Conservation (phyloP, 2,797 vertebrate species). For the Coilia nasus region DNA sequence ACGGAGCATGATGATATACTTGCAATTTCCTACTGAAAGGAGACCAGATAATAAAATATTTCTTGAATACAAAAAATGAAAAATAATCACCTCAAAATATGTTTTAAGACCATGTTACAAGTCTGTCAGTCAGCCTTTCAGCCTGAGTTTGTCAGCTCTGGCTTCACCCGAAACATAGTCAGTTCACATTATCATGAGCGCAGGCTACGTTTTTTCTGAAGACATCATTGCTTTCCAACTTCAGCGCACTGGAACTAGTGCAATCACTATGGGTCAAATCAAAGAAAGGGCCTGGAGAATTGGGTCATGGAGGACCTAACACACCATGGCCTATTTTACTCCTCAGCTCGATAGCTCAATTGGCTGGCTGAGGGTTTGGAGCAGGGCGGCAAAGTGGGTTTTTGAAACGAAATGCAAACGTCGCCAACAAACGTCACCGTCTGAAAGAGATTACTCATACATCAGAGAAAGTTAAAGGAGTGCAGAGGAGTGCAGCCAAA, state of each 20-base stretch:
- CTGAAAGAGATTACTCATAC: background rate
- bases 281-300: conserved; percentile 42
- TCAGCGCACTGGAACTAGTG: conserved; percentile 31
- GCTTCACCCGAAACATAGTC: background rate
- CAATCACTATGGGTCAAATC: conserved; percentile 40
- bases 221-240: conserved; percentile 6
- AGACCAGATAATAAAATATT: background rate
- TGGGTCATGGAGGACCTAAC: conserved; percentile 47
- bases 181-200: conserved; percentile 17
- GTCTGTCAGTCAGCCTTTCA: background rate
- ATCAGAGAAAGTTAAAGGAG: background rate
- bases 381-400: conserved; percentile 28
- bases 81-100: background rate
- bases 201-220: background rate
- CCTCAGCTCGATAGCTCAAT: conserved; percentile 28
- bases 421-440: background rate
- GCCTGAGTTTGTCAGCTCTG: background rate
- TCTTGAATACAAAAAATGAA: background rate
- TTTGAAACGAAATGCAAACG: conserved; percentile 47
- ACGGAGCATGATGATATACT: background rate
- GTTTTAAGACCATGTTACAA: background rate
- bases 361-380: background rate
- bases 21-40: background rate
- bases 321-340: conserved; percentile 44
- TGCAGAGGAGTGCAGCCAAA: background rate